Evolutionary conservation across 2,888 invertebrate genomes (phyloP).

Genomic region (Desoria tigrina): DNA sequence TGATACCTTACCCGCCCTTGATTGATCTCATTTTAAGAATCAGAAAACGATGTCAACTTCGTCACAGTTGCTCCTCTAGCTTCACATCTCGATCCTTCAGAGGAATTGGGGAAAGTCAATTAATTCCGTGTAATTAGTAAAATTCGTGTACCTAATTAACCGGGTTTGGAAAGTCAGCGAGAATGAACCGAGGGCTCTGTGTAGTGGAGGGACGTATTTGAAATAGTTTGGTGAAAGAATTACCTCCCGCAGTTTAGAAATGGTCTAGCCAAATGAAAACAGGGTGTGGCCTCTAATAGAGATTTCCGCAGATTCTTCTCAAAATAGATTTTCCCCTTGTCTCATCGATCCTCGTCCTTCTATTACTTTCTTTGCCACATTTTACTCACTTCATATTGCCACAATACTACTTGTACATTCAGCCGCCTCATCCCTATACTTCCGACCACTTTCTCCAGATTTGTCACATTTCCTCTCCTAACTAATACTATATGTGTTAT

Average conservation of each 20-base stretch:
- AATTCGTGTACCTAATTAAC: not conserved
- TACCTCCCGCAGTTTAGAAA: slow-evolving; percentile 50
- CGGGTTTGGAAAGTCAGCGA: not conserved
- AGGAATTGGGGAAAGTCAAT: too few relatives aligned
- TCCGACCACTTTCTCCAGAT: too few relatives aligned
- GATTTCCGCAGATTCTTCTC: slow-evolving; percentile 39
- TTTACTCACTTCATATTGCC: not conserved
- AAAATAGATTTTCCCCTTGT: slow-evolving; percentile 44
- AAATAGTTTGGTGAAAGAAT: slow-evolving; percentile 27
- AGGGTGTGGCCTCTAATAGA: slow-evolving; percentile 50
- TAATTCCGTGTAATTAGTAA: not conserved
- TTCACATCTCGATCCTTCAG: too few relatives aligned
- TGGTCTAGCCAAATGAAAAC: slow-evolving; percentile 50
- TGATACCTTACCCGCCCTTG: too few relatives aligned
- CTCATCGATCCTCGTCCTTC: slow-evolving; percentile 35
- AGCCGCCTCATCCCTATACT: too few relatives aligned
- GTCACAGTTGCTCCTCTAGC: too few relatives aligned
- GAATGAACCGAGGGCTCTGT: not conserved
- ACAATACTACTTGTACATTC: too few relatives aligned
- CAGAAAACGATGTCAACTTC: too few relatives aligned
- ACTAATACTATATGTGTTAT: too few relatives aligned
- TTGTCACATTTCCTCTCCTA: too few relatives aligned
- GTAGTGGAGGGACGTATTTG: slow-evolving; percentile 21
- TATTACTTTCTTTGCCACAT: slow-evolving; percentile 13
- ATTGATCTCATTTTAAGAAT: too few relatives aligned